Base-by-base conservation (phyloP, 2,888 invertebrate genomes). In the Tetropium fuscum region DNA sequence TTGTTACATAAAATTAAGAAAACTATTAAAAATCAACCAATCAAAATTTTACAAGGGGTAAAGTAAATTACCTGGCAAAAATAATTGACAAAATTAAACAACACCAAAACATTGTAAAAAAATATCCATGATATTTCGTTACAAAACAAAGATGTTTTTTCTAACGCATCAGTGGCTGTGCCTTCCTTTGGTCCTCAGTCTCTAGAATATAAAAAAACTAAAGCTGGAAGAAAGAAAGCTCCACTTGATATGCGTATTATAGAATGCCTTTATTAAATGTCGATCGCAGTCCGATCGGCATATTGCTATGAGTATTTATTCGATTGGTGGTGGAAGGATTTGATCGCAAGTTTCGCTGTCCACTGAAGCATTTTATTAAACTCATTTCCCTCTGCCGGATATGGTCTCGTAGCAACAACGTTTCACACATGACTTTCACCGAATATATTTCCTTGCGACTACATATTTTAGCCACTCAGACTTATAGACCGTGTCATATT, bases 361-460 rank as follows among this genome's bases (percentile, higher is more conserved):
- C 40, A 40, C 16, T 40, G 25, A 16, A 44, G 27, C 44, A 20
- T 44, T 44, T 30, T 64, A 67, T 68, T 64, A 65, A 69, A 68
- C 58, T 64, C 32, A 69, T 70, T 70, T 70, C 65, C 68, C 60
- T 65, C 60, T 63, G 60, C 56, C 68, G 67, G 67, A 72, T 70
- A 66, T 60, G 62, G 53, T 58, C 64, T 64, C 65, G 63, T 67
- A 63, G 68, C 70, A 68, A 69, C 66, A 65, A 72, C 68, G 71
- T 71, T 71, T 71, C 67, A 68, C 71, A 71, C 66, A 69, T 70
- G 71, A 68, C 64, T 68, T 59, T 54, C 49, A 47, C 48, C 63
- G 70, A 70, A 71, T 69, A 66, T 69, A 67, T 69, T 63, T 49
- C 58, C 60, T 56, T 22, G 27, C 53, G 53, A 53, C 58, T 63